A percentile compares a stretch with the other conserved stretches of the same genome.
These are phyloP conservation scores for Myodes glareolus DNA, from an alignment of 2,113 vertebrate genomes.

Conservation along the genomic window DNA sequence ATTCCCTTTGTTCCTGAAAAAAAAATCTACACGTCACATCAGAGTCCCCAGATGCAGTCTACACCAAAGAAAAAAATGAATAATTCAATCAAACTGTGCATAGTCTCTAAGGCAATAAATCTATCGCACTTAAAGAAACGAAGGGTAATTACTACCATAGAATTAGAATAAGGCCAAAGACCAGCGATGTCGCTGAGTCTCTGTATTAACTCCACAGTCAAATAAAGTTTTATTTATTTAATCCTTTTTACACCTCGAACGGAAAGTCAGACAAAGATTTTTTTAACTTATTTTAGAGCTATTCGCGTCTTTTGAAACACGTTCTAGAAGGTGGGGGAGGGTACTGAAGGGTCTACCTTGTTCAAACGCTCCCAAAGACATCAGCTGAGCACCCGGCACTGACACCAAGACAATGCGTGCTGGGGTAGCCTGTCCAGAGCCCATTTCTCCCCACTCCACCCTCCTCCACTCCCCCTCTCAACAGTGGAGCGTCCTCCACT, in stretches of 20 bases:
- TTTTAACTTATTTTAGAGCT: conserved; percentile 80
- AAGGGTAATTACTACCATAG: conserved; percentile 88
- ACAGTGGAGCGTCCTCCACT: conserved; percentile 77
- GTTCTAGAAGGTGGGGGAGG: not conserved
- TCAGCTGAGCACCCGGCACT: conserved; percentile 20
- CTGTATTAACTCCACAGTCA: conserved; percentile 84
- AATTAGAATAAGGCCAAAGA: conserved; percentile 88
- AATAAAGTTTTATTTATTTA: conserved; percentile 89
- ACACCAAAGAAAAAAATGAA: conserved; percentile 92
- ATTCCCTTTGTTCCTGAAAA: conserved; percentile 93
- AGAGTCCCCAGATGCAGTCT: conserved; percentile 92
- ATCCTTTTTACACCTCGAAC: conserved; percentile 83
- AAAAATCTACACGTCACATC: conserved; percentile 92
- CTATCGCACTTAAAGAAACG: conserved; percentile 89
- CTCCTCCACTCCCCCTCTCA: conserved; percentile 64
- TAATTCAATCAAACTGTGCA: conserved; percentile 92
- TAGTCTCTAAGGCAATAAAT: conserved; percentile 92
- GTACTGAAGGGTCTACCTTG: conserved; percentile 12
- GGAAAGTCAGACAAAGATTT: conserved; percentile 83
- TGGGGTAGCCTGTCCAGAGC: conserved; percentile 83
- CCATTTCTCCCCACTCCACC: conserved; percentile 75
- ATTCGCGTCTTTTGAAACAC: conserved; percentile 67
- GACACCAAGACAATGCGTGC: conserved; percentile 72
- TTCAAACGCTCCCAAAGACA: conserved; percentile 51
- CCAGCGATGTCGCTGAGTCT: conserved; percentile 81